Percentiles rank a stretch among this genome's conserved stretches.
Evolutionary conservation across 2,888 invertebrate species (phyloP).

Genomic region (Machimus rusticus): DNA sequence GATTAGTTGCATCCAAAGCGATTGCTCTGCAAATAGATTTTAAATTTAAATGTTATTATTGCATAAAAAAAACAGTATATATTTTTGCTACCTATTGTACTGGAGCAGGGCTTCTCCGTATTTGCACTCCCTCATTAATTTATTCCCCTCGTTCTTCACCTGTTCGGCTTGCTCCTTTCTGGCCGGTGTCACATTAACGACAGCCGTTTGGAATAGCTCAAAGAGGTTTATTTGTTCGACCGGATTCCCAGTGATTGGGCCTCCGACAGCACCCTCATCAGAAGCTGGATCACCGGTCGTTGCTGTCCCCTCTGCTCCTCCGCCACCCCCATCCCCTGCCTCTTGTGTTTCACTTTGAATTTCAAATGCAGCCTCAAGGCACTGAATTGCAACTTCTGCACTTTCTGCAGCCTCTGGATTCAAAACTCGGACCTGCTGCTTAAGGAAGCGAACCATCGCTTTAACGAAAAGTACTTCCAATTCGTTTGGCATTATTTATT

Average conservation of each 20-base stretch:
- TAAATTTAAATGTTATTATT: no score
- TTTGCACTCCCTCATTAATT: conserved; percentile 85
- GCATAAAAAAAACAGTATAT: no score
- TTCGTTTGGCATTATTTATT: conserved; percentile 56
- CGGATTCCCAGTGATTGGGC: not conserved
- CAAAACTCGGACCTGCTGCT: conserved; percentile 56
- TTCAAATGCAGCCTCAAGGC: conserved; percentile 89
- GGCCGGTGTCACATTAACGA: conserved; percentile 64
- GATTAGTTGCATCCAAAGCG: conserved; percentile 83
- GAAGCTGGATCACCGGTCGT: not conserved
- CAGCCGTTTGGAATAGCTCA: conserved; percentile 62
- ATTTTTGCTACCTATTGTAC: conserved; percentile 67
- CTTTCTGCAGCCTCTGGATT: conserved; percentile 60
- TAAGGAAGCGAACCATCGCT: conserved; percentile 59
- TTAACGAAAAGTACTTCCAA: conserved; percentile 60
- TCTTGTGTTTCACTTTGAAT: conserved; percentile 58
- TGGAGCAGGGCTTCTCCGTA: conserved; percentile 81
- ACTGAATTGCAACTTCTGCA: conserved; percentile 92
- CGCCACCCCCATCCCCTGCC: not conserved
- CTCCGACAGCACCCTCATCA: conserved; percentile 7
- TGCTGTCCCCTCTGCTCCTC: not conserved
- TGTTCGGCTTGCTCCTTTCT: conserved; percentile 77
- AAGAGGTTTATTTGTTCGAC: conserved; percentile 53
- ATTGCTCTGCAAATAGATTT: conserved; percentile 75
- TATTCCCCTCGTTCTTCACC: conserved; percentile 87